Percentiles rank a stretch among this genome's conserved stretches.
These are phyloP conservation scores for Endotricha flammealis DNA, from an alignment of 2,888 invertebrate species.

Conservation along the genomic window DNA sequence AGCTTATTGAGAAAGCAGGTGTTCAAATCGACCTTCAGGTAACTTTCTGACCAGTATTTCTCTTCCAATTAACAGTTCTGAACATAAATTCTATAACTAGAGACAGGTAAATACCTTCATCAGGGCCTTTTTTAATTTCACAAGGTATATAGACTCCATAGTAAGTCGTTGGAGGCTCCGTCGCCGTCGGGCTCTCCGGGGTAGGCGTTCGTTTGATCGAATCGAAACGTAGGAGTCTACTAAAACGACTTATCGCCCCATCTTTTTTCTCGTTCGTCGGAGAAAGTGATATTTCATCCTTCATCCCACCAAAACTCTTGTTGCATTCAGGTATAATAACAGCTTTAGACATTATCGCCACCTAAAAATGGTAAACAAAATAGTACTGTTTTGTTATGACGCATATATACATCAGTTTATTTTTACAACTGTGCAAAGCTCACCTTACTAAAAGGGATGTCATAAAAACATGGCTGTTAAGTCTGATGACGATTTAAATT, in stretches of 20 bases:
- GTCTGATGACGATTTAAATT: slow-evolving; percentile 16
- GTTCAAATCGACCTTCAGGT: no score
- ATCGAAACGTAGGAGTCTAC: slow-evolving; percentile 60
- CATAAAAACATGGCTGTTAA: slow-evolving; percentile 57
- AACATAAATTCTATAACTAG: no score
- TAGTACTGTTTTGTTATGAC: slow-evolving; percentile 66
- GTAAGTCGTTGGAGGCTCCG: slow-evolving; percentile 53
- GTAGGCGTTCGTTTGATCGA: slow-evolving; percentile 43
- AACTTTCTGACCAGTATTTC: no score
- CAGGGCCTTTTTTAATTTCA: slow-evolving; percentile 70
- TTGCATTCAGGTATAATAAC: slow-evolving; percentile 60
- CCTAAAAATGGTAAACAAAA: slow-evolving; percentile 62
- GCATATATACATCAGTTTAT: slow-evolving; percentile 56
- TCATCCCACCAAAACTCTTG: slow-evolving; percentile 56
- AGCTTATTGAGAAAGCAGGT: no score
- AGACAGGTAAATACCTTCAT: slow-evolving; percentile 55
- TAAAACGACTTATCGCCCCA: slow-evolving; percentile 57
- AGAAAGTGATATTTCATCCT: slow-evolving; percentile 57
- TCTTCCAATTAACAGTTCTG: no score
- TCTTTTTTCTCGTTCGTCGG: slow-evolving; percentile 61
- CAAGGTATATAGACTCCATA: slow-evolving; percentile 77
- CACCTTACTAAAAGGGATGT: slow-evolving; percentile 43
- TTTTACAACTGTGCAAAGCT: slow-evolving; percentile 43
- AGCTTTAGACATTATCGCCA: slow-evolving; percentile 65
- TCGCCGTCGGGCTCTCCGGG: slow-evolving; percentile 43